Base-by-base conservation (phyloP, 2,888 invertebrate genomes). In the Hirtodrosophila confusa region DNA sequence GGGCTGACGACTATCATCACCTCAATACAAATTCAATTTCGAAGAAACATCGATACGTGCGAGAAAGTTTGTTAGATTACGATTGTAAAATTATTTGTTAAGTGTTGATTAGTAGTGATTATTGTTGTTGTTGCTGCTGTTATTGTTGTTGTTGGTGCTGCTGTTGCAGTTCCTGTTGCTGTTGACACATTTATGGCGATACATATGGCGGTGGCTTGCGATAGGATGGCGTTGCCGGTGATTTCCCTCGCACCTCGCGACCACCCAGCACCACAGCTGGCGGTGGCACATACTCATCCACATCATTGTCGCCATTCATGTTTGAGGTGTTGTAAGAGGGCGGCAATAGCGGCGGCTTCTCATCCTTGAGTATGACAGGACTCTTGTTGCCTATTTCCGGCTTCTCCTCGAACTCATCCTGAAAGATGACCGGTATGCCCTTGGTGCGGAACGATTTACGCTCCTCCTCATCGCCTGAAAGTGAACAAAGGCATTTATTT, bases 151-250 rank as follows among this genome's bases (percentile, higher is more conserved):
- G 48, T 57, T 64, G 40, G 43, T 54, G 50, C 37, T 45, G 39
- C 4, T 68, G 8, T n/a, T 53, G 37, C 2, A 35, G 27, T 24
- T 27, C 4, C 6, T 2, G 3, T 31, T 67, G 47, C 12, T 35
- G 54, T 77, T 72, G 70, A 79, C 70, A 79, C 77, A 85, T 87
- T 97, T 98, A 98, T 92, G 98, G 98, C 84, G 98, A 98, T 88
- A 98, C 98, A 92, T 99, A 98, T 37, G 98, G 98, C 68, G 98
- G 98, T 50, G 98, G 98, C 92, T 97, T 97, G 90, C 98, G 95
- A 93, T 98, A 97, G 83, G 97, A 96, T 69, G 97, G 97, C 48
- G 96, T 96, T 65, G 96, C 97, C 55, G 96, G 97, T 78, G 93
- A 86, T 95, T 95, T 94, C 79, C 95, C 93, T 76, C 94, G 94